Percentiles rank a stretch among this genome's conserved stretches.
Evolutionary conservation across 1,140 invertebrate genomes (phyloP).

Genomic region (Brachionus rotundiformis): DNA sequence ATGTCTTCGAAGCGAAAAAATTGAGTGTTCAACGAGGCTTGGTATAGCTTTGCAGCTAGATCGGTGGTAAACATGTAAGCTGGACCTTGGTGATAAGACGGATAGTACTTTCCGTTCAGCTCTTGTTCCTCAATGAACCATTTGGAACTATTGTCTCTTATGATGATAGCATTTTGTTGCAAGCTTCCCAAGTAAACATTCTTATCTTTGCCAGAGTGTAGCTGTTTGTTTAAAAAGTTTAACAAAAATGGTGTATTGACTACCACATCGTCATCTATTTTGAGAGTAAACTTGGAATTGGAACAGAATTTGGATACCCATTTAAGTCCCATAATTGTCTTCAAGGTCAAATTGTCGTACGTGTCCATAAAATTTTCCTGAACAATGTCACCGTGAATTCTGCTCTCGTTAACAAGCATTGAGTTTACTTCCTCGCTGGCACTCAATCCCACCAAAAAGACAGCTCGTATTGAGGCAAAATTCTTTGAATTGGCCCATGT

Average conservation of each 20-base stretch:
- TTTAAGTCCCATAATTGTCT: conserved; percentile 55
- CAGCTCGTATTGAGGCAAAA: neutral
- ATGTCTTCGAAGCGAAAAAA: conserved; percentile 18
- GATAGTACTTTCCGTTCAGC: neutral
- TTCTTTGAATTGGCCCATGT: conserved; percentile 47
- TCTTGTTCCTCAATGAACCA: neutral
- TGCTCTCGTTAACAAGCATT: conserved; percentile 42
- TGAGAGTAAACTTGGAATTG: conserved; percentile 52
- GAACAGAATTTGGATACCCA: conserved; percentile 54
- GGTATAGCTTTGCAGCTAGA: neutral
- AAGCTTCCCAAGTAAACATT: conserved; percentile 3
- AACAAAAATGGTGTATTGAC: conserved; percentile 32
- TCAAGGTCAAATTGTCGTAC: conserved; percentile 54
- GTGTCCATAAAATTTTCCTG: conserved; percentile 55
- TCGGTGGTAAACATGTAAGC: neutral
- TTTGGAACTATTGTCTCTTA: neutral
- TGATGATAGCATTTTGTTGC: neutral
- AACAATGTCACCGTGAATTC: conserved; percentile 54
- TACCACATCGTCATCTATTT: conserved; percentile 55
- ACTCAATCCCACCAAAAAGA: neutral
- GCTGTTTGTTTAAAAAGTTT: neutral
- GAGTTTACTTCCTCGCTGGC: neutral
- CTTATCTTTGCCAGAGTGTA: neutral
- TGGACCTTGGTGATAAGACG: conserved; percentile 10
- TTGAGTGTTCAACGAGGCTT: neutral